Base-by-base conservation (phyloP, 2,888 invertebrate species). In the Sarcophaga carnaria region DNA sequence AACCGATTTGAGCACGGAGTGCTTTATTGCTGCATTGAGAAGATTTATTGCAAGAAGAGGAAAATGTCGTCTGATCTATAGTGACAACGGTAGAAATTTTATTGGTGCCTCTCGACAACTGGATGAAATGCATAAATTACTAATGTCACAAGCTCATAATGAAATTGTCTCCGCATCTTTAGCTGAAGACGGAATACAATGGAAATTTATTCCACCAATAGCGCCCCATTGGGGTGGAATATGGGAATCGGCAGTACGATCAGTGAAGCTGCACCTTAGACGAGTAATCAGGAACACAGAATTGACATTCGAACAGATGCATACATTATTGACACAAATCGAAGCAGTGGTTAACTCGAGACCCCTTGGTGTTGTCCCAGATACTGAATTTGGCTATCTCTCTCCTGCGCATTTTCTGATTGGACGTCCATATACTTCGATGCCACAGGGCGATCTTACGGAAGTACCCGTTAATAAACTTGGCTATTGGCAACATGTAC, bases 41-140 rank as follows among this genome's bases (percentile, higher is more conserved):
- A 66, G 85, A 22, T 88, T 88, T 69, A 60, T 82, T 4, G 66
- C 85, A 10, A 80, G 85, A 12, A 74, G 85, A 20, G 85, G 88
- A 4, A 83, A 82, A 70, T 88, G 85, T 25, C 66, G 49, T 2
- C 69, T 79, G 12, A 87, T 87, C 1, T 86, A 81, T 59, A 88
- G 86, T 25, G 80, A 84, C 64, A 87, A 88, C 27, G 88, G 88
- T 1, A 83, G 78, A 45, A 85, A 89, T 54, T 88, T 88, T 63
- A 17, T 85, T 4, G 83, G 84, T 11, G 85, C 79, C 14, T 84
- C 82, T 20, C 79, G 88, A 4, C 71, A 64, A 22, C 45, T 87
- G 8, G 70, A 63, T 14, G 80, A 88, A 3, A 88, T 88, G 81
- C 81, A 88, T 22, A 69, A 77, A 59, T n/a, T 78, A 12, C 27